These are phyloP conservation scores for Popillia japonica DNA, from an alignment of 1,140 invertebrate genomes.

Conservation along the genomic window DNA sequence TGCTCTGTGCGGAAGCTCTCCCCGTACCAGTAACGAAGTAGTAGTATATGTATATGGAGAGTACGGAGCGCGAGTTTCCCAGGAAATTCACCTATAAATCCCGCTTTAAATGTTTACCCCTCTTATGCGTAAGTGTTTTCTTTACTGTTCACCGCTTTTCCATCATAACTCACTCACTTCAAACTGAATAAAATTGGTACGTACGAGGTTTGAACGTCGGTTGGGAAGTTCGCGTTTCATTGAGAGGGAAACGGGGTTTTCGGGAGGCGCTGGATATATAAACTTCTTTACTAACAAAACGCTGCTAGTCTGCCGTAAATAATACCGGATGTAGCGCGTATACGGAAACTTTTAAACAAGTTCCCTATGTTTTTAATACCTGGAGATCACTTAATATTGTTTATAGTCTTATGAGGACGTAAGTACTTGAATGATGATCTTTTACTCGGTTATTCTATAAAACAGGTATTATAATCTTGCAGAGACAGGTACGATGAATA, in stretches of 20 bases:
- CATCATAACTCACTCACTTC: conserved; percentile 6
- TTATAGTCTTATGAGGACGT: too few species aligned
- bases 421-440: too few species aligned
- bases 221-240: neutral
- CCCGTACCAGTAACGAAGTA: too few species aligned
- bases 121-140: conserved; percentile 35
- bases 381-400: neutral
- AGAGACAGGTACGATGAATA: too few species aligned
- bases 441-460: too few species aligned
- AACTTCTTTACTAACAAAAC: too few species aligned
- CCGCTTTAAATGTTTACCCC: conserved; percentile 49
- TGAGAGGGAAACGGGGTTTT: neutral
- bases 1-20: too few species aligned
- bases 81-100: conserved; percentile 48
- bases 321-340: neutral
- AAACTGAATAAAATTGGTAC: neutral
- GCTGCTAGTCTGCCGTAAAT: neutral
- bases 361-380: neutral
- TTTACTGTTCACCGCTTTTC: neutral
- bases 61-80: conserved; percentile 41
- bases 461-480: too few species aligned
- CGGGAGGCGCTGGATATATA: too few species aligned
- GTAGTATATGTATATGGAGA: too few species aligned
- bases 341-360: conserved; percentile 1
- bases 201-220: neutral